Evolutionary conservation across 2,888 invertebrate genomes (phyloP).

Genomic region (Anthophora plumipes): DNA sequence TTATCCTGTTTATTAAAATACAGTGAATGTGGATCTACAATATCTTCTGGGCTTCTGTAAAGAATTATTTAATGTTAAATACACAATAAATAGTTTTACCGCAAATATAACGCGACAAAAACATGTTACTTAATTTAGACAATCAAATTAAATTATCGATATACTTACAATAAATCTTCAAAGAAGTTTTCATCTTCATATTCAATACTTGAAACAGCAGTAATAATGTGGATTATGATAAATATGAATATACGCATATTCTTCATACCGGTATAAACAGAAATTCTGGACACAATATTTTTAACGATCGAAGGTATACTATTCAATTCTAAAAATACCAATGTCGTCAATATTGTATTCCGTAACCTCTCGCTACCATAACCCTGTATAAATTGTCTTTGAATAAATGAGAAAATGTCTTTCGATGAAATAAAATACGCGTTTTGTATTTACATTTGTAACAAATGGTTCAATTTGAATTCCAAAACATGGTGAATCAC

Average conservation of each 20-base stretch:
- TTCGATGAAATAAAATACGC: background rate
- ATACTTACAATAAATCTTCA: conserved; percentile 34
- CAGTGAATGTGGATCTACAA: conserved; percentile 75
- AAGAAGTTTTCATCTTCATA: conserved; percentile 46
- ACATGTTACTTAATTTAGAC: background rate
- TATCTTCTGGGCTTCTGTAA: conserved; percentile 36
- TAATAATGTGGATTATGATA: background rate
- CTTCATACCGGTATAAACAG: background rate
- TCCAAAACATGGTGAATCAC: background rate
- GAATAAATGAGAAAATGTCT: background rate
- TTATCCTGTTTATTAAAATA: conserved; percentile 68
- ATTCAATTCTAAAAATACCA: conserved; percentile 34
- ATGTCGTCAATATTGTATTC: conserved; percentile 23
- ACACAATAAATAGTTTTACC: no score
- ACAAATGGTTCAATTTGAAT: conserved; percentile 12
- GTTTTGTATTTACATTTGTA: background rate
- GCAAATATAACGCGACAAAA: background rate
- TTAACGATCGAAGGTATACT: background rate
- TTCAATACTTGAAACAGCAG: background rate
- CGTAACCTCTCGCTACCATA: background rate
- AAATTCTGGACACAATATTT: no score
- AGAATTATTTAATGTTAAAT: background rate
- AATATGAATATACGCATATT: background rate
- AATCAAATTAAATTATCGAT: background rate
- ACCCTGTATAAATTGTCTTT: background rate